These are phyloP conservation scores for Poecilia velifera DNA, from an alignment of 2,797 vertebrate genomes.

Conservation along the genomic window DNA sequence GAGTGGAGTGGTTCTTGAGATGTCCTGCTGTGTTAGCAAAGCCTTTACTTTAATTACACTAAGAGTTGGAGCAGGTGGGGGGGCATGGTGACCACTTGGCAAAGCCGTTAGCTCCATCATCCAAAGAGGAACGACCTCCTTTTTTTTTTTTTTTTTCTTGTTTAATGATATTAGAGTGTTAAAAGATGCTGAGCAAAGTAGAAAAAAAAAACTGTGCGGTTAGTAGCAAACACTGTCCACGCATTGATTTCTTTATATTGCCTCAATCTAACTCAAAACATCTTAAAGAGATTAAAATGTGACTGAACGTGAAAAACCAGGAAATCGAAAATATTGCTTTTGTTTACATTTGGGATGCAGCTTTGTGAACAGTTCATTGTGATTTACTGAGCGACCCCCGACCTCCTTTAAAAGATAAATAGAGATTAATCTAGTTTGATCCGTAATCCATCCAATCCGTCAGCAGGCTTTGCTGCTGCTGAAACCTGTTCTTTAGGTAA, in stretches of 20 bases:
- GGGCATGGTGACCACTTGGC: constrained; percentile 48
- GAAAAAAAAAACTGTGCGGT: constrained; percentile 36
- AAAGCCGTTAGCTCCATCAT: constrained; percentile 70
- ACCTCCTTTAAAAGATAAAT: not conserved
- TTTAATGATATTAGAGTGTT: constrained; percentile 59
- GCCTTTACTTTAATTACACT: constrained; percentile 52
- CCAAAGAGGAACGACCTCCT: constrained; percentile 63
- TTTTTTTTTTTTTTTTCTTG: constrained; percentile 22
- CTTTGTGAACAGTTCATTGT: constrained; percentile 27
- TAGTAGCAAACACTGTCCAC: constrained; percentile 39
- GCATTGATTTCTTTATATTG: constrained; percentile 42
- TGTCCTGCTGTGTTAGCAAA: constrained; percentile 33
- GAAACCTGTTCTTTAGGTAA: constrained; percentile 17
- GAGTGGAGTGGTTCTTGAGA: not conserved
- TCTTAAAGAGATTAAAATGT: constrained; percentile 31
- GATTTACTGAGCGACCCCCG: constrained; percentile 24
- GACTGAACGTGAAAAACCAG: constrained; percentile 6
- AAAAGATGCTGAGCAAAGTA: constrained; percentile 71
- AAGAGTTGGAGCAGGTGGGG: constrained; percentile 23
- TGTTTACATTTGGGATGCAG: constrained; percentile 10
- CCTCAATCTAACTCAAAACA: constrained; percentile 50
- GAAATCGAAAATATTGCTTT: constrained; percentile 13
- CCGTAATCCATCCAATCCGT: constrained; percentile 71
- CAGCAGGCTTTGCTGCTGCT: constrained; percentile 33
- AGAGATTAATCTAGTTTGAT: constrained; percentile 47